These are phyloP conservation scores for Rhabdophis nuchalis DNA, from an alignment of 2,797 vertebrate genomes.

Conservation along the genomic window DNA sequence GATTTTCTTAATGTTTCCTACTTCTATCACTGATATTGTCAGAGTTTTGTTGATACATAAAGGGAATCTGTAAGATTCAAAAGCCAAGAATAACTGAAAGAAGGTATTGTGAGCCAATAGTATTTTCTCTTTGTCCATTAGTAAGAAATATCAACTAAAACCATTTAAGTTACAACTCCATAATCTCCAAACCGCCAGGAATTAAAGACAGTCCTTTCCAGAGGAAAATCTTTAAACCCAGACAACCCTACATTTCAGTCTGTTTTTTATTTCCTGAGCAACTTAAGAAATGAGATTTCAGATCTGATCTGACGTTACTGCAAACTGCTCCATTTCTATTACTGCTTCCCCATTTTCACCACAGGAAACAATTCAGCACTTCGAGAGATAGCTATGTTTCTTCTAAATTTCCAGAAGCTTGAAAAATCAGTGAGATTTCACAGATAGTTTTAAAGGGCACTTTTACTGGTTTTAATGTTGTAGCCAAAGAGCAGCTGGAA, in stretches of 20 bases:
- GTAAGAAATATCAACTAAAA: not conserved
- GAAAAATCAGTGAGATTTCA: not conserved
- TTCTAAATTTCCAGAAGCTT: not conserved
- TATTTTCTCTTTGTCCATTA: not conserved
- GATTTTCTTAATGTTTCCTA: not conserved
- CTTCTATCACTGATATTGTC: not conserved
- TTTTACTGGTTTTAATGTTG: conserved; percentile 10
- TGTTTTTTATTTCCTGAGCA: not conserved
- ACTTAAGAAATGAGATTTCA: not conserved
- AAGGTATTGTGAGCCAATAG: not conserved
- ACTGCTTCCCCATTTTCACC: not conserved
- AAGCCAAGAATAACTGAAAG: not conserved
- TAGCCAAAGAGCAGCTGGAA: conserved; percentile 52
- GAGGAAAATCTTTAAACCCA: not conserved
- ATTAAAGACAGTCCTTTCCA: not conserved
- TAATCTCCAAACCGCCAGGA: not conserved
- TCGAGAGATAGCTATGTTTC: not conserved
- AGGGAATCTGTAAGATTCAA: not conserved
- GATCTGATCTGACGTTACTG: not conserved
- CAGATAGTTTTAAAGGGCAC: not conserved
- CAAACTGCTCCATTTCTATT: not conserved
- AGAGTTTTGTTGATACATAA: not conserved
- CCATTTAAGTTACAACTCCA: not conserved
- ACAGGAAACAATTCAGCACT: not conserved
- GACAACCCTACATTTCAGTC: not conserved